Base-by-base conservation (phyloP, 35 echinoderm and acorn worm species). In the Apostichopus californicus region DNA sequence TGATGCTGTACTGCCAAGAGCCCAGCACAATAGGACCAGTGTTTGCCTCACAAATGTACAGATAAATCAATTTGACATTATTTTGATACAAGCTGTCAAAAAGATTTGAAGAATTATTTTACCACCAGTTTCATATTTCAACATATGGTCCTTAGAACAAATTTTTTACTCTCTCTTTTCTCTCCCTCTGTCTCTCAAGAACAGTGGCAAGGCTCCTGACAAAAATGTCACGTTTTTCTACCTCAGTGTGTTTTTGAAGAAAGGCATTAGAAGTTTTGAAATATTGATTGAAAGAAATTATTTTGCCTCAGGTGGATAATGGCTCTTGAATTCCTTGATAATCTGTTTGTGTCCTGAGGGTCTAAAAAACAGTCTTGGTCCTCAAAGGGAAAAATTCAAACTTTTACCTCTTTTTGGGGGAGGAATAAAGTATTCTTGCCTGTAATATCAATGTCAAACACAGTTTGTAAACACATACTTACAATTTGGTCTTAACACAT, bases 61-160 rank as follows among this genome's bases (percentile, higher is more conserved):
- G 56, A 85, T 85, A 85, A 58, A 85, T 85, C 81, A 85, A 22
- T 85, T 85, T 24, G 14, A 85, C 56, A 85, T 85, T 85, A 85
- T 56, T 81, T 85, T 85, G 81, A n/a, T 60, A 58, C 56, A 58
- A 85, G 81, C 81, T 85, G 81, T 85, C 81, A 56, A 58, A 85
- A 59, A 85, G 81, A 85, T 59, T 85, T 58, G 56, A 9, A 85
- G 54, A 85, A 57, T 85, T 85, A 60, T 60, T 58, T 85, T 85
- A 54, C 71, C 18, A 54, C 57, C 34, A 55, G 5, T 85, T 22
- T 58, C 81, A 85, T 59, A 85, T 85, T 85, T 85, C 81, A 85
- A 22, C 55, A 85, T 85, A 52, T 60, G 81, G 81, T 21, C 81
- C 55, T 85, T 58, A n/a, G 57, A 55, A 85, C 4, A 11, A 55